A percentile compares a stretch with the other conserved stretches of the same genome.
These are phyloP conservation scores for Ceratina australensis DNA, from an alignment of 1,140 invertebrate genomes.

Conservation along the genomic window DNA sequence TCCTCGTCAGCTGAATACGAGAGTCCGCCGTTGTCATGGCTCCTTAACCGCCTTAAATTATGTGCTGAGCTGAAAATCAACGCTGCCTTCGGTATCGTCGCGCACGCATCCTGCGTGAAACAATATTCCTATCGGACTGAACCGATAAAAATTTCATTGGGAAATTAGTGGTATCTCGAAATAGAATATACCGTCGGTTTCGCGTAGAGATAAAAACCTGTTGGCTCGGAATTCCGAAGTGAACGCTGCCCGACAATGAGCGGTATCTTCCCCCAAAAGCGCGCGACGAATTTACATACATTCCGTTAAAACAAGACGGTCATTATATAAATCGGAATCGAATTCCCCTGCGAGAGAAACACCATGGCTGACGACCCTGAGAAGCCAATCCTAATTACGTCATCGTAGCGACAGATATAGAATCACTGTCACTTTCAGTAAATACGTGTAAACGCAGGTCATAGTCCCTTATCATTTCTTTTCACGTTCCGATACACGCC, in stretches of 20 bases:
- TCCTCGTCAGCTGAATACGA: constrained; percentile 42
- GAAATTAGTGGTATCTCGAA: neutral
- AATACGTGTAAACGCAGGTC: constrained; percentile 58
- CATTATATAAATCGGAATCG: constrained; percentile 38
- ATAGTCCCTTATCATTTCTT: constrained; percentile 52
- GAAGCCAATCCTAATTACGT: constrained; percentile 57
- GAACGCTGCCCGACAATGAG: neutral
- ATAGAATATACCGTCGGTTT: neutral
- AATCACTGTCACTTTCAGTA: constrained; percentile 63
- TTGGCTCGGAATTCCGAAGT: neutral
- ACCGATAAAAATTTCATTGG: neutral
- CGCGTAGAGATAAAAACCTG: too few species aligned
- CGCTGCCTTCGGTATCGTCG: neutral
- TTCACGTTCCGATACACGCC: constrained; percentile 10
- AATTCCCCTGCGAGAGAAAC: constrained; percentile 50
- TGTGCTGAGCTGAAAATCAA: constrained; percentile 34
- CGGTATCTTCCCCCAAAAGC: too few species aligned
- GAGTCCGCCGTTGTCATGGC: neutral
- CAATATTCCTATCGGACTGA: neutral
- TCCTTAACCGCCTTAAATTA: constrained; percentile 30
- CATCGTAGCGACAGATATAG: constrained; percentile 57
- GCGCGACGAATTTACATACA: neutral
- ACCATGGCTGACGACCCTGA: constrained; percentile 43
- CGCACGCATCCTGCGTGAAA: neutral
- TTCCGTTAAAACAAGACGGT: constrained; percentile 15